phyloP scores from a whole-genome alignment of 2,888 invertebrate genomes.

The Augochlorella aurata region DNA sequence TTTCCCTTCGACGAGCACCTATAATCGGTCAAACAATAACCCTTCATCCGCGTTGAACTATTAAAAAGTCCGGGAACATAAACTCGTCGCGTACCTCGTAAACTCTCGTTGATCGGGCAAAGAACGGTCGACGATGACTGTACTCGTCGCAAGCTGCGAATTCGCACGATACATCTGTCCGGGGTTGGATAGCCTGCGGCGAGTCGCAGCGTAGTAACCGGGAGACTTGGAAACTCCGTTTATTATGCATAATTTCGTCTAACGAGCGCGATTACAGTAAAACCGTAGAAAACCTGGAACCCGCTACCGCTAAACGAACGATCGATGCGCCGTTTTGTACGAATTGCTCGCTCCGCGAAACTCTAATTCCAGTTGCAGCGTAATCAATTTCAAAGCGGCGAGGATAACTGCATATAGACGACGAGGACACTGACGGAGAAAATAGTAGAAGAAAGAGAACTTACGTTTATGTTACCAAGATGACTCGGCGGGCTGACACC shows the following conservation, averaged over 20 bases:
- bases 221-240: slow-evolving; percentile 2
- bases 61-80: background rate
- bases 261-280: slow-evolving; percentile 16
- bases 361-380: background rate
- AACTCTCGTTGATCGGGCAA: background rate
- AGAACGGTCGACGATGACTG: background rate
- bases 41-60: background rate
- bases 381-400: background rate
- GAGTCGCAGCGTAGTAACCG: slow-evolving; percentile 12
- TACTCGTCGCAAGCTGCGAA: slow-evolving; percentile 16
- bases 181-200: background rate
- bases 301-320: slow-evolving; percentile 13
- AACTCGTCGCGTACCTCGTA: background rate
- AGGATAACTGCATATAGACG: background rate
- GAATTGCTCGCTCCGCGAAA: background rate
- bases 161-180: slow-evolving; percentile 15
- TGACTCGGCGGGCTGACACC: slow-evolving; percentile 77
- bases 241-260: slow-evolving; percentile 19
- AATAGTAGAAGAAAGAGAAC: slow-evolving; percentile 42
- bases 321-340: background rate
- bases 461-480: slow-evolving; percentile 79
- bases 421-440: background rate
- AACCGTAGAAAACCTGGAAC: slow-evolving; percentile 2
- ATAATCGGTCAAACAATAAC: background rate
- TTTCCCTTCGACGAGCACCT: background rate